Percentiles rank a stretch among this genome's conserved stretches.
These are phyloP conservation scores for Trachurus trachurus DNA, from an alignment of 2,797 vertebrate species.

Conservation along the genomic window DNA sequence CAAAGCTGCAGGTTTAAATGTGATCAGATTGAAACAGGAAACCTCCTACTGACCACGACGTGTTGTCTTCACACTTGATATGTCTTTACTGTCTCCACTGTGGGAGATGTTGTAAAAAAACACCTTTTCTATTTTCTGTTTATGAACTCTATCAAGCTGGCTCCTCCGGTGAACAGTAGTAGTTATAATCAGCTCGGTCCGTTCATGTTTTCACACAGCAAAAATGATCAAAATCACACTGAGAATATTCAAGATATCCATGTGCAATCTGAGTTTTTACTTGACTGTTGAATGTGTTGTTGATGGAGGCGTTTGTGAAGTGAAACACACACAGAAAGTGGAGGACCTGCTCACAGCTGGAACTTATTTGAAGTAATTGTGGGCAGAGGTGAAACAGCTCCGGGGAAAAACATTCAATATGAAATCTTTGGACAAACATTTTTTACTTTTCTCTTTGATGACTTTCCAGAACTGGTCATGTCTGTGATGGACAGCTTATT, in stretches of 20 bases:
- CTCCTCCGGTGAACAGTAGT: no score
- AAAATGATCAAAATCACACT: background rate
- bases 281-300: background rate
- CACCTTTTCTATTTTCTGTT: constrained; percentile 19
- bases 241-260: background rate
- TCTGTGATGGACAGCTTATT: background rate
- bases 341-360: constrained; percentile 8
- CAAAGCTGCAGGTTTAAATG: constrained; percentile 21
- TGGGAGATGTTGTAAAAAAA: constrained; percentile 10
- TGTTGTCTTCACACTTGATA: no score
- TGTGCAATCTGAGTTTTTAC: background rate
- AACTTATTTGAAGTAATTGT: background rate
- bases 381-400: constrained; percentile 22
- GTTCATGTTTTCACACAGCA: background rate
- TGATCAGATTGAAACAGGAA: constrained; percentile 26
- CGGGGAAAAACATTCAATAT: background rate
- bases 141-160: no score
- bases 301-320: background rate
- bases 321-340: background rate
- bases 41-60: background rate
- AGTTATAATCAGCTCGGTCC: background rate
- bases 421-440: constrained; percentile 6
- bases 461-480: background rate
- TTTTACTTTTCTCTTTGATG: background rate
- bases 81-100: constrained; percentile 9